phyloP scores from a whole-genome alignment of 2,888 invertebrate species.

The Petrophora chlorosata region DNA sequence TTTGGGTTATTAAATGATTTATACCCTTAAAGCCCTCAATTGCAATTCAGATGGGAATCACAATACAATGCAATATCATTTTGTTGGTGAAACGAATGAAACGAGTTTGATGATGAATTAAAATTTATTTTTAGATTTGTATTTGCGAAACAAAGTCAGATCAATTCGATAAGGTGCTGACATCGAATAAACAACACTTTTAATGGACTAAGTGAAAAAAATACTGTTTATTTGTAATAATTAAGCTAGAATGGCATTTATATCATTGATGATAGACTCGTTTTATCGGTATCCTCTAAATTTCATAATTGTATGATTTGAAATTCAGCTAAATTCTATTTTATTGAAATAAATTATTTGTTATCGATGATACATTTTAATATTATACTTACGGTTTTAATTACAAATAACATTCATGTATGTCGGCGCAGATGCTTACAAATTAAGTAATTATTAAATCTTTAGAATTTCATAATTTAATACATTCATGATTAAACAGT shows the following conservation, averaged over 20 bases:
- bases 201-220: constrained; percentile 33
- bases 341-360: too few relatives aligned
- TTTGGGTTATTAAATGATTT: constrained; percentile 2
- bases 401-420: too few relatives aligned
- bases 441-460: too few relatives aligned
- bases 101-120: constrained; percentile 70
- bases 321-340: too few relatives aligned
- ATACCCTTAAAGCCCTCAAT: constrained; percentile 14
- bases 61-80: constrained; percentile 69
- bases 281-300: too few relatives aligned
- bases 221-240: constrained; percentile 17
- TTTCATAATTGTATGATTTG: too few relatives aligned
- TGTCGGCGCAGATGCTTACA: too few relatives aligned
- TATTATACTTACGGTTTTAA: too few relatives aligned
- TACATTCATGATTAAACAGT: too few relatives aligned
- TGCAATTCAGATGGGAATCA: constrained; percentile 52
- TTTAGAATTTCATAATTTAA: too few relatives aligned
- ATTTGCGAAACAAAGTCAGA: constrained; percentile 56
- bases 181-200: constrained; percentile 25
- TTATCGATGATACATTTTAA: too few relatives aligned
- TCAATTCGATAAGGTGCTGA: constrained; percentile 50
- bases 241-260: constrained; percentile 8
- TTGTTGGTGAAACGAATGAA: constrained; percentile 64
- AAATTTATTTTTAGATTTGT: constrained; percentile 63
- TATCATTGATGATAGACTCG: neutral